Evolutionary conservation across 2,888 invertebrate species (phyloP).

Genomic region (Hirudinaria manillensis): DNA sequence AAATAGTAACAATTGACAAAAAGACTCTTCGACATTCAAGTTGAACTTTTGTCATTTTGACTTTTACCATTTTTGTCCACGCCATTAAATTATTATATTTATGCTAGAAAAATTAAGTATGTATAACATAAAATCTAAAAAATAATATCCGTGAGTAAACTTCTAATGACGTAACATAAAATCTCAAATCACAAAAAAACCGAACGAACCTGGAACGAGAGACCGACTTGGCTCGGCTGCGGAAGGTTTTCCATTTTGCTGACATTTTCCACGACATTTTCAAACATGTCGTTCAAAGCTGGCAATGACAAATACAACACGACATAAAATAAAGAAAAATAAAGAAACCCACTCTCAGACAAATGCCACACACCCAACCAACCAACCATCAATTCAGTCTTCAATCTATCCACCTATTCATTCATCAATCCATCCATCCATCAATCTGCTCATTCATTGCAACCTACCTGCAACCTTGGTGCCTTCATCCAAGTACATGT

Average conservation of each 20-base stretch:
- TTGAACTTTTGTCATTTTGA: no score
- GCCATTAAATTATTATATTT: background rate
- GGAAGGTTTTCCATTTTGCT: slow-evolving; percentile 49
- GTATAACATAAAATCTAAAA: background rate
- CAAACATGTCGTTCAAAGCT: slow-evolving; percentile 54
- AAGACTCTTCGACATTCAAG: no score
- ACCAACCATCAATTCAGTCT: background rate
- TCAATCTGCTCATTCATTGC: no score
- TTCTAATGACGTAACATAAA: background rate
- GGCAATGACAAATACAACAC: no score
- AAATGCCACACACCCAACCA: background rate
- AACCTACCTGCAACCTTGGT: slow-evolving; percentile 53
- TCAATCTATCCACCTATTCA: background rate
- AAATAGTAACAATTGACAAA: no score
- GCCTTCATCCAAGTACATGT: slow-evolving; percentile 59
- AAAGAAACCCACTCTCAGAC: background rate
- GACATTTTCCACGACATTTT: slow-evolving; percentile 53
- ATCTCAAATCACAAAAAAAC: background rate
- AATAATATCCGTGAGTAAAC: background rate
- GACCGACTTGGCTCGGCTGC: slow-evolving; percentile 49
- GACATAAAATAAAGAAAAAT: slow-evolving; percentile 35
- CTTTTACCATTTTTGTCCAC: background rate
- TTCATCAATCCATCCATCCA: no score
- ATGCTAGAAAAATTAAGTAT: background rate
- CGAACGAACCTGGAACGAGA: slow-evolving; percentile 45